phyloP scores from a whole-genome alignment of 2,113 vertebrate genomes.

The Eulemur macaco region DNA sequence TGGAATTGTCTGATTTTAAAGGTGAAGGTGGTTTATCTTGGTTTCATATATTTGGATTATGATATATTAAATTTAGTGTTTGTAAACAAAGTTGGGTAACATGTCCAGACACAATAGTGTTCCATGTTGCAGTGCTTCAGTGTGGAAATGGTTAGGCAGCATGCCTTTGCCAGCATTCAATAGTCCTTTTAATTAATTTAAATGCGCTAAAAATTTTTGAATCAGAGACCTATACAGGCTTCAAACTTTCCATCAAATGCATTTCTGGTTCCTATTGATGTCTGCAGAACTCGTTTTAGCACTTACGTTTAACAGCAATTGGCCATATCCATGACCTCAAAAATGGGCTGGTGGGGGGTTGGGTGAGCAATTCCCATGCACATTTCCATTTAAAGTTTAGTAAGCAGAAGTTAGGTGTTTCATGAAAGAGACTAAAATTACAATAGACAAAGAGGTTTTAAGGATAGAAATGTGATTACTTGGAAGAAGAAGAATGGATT shows the following conservation, averaged over 20 bases:
- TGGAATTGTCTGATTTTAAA: slow-evolving; percentile 53
- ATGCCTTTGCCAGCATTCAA: background rate
- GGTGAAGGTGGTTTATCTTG: background rate
- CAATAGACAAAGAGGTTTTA: slow-evolving; percentile 1
- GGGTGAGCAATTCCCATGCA: background rate
- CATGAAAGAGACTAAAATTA: background rate
- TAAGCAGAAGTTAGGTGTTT: background rate
- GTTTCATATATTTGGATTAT: slow-evolving; percentile 32
- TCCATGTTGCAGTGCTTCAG: background rate
- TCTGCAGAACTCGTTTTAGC: background rate
- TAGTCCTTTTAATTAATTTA: slow-evolving; percentile 14
- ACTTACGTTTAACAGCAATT: background rate
- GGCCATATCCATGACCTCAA: background rate
- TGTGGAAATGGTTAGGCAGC: background rate
- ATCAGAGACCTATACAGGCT: background rate
- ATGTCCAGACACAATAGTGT: background rate
- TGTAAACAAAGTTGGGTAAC: slow-evolving; percentile 32
- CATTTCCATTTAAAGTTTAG: background rate
- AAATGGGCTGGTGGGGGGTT: background rate
- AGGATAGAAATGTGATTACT: background rate
- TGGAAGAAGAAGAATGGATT: background rate
- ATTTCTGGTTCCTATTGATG: background rate
- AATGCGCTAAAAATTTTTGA: background rate
- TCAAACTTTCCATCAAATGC: background rate
- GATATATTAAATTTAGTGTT: slow-evolving; percentile 22